phyloP scores from a whole-genome alignment of 2,113 vertebrate genomes.

The Grammomys dolichurus region DNA sequence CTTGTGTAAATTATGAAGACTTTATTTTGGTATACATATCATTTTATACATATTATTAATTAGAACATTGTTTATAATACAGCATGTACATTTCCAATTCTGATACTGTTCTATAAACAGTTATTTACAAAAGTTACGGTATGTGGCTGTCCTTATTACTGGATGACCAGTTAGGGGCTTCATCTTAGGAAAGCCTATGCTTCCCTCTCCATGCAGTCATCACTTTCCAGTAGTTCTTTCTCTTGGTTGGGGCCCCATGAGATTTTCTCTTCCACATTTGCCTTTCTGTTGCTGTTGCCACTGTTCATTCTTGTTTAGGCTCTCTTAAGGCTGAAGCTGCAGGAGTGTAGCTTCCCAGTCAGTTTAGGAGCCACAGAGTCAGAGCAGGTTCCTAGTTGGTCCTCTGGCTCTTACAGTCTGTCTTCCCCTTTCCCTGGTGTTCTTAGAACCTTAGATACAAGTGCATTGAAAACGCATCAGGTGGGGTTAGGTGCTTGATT shows the following conservation, averaged over 20 bases:
- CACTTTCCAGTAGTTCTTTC: neutral
- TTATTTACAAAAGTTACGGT: neutral
- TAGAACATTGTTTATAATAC: neutral
- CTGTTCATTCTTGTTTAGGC: neutral
- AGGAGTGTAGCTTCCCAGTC: neutral
- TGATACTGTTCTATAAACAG: neutral
- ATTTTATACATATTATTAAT: neutral
- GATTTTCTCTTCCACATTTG: neutral
- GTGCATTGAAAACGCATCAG: neutral
- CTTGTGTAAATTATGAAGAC: slow-evolving; percentile 11
- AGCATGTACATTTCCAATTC: neutral
- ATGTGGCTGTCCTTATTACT: neutral
- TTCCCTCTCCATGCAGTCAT: neutral
- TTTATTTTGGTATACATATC: neutral
- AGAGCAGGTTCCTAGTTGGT: neutral
- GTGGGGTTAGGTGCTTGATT: neutral
- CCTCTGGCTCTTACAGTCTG: neutral
- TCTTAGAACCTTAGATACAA: neutral
- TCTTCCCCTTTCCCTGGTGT: neutral
- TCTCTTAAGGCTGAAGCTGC: neutral
- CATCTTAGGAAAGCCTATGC: neutral
- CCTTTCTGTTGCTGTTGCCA: no score
- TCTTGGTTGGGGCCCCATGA: neutral
- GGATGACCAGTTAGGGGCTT: neutral
- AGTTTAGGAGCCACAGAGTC: neutral